Base-by-base conservation (phyloP, 2,797 vertebrate species). In the Pteronotus mesoamericanus region DNA sequence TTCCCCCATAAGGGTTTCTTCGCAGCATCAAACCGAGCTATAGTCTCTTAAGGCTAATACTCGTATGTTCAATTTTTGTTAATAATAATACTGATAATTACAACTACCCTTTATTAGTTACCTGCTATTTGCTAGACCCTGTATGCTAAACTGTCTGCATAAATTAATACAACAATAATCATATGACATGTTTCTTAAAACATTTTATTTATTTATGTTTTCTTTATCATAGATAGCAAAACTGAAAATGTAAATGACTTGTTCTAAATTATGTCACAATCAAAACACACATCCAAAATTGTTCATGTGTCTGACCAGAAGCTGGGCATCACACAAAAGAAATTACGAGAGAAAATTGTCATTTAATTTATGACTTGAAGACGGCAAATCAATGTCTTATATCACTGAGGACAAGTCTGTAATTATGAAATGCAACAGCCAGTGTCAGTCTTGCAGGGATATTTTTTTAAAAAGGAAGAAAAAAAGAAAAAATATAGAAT, bases 381-480 rank as follows among this genome's bases (percentile, higher is more conserved):
- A 79, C 85, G 72, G 32, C 57, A 94, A 96, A 92, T 97, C 95
- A 95, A 91, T 94, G 95, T 78, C 69, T 86, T 90, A 82, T 93
- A 94, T 94, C 78, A 89, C 72, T n/a, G 55, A 96, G 39, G 64
- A 94, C 53, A 95, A 51, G 22, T 64, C 87, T 42, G 79, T 94
- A 95, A 91, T 94, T 92, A 96, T 44, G 80, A 53, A 80, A 78
- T 82, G 46, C 16, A 72, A 53, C 18, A 96, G 68, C 57, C 12
- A 22, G 34, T 92, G 42, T 96, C 92, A 90, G 66, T 95, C 92
- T 84, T 69, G 34, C 69, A 90, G 86, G 75, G 32, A 95, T 85
- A 6, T 22, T 51, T 75, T 53, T 48, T 75, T 59, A 11, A 29
- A n/a, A 48, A 75, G 2, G 26, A 46, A n/a, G 6, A 6, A n/a